Evolutionary conservation across 2,888 invertebrate species (phyloP), one percentile per base, ranked within the genome.

Genomic region (Coelinius sp.): DNA sequence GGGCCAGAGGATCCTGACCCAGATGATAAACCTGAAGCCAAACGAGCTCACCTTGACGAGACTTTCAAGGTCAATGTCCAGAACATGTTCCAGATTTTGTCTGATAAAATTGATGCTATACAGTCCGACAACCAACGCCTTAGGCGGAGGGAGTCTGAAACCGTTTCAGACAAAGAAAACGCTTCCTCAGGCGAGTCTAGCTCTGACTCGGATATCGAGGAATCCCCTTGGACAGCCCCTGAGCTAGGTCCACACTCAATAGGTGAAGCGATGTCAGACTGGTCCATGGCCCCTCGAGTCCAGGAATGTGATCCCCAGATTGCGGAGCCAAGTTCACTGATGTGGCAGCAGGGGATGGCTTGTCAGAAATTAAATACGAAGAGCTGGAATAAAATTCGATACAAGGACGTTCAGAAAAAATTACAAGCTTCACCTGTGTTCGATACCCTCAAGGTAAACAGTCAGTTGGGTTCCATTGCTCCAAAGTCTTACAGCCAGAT

Each of bases 371-470:
- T 53, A n/a, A 24, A 24, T 3, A 14, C n/a, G 3, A 4, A 22
- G 12, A 8, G 5, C 10, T 53, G 53, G 53, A 53, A 53, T 25
- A 25, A 53, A n/a, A 53, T 53, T 1, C 22, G 25, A 25, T 53
- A 25, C 7, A 53, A 53, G 7, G 53, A 53, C 12, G 53, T 53
- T n/a, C 53, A 53, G 53, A 53, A 53, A n/a, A 53, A 53, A n/a
- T 14, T 53, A 53, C 53, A 53, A 2, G 25, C 53, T 12, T 25
- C 53, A 53, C 53, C 25, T 8, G 25, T 53, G 4, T 53, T 53
- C 14, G 53, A 53, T 14, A 14, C 10, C 0, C 25, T 53, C n/a
- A 53, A 53, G 25, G n/a, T 53, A 25, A 53, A 53, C 25, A n/a
- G 25, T n/a, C 53, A 53, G 25, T 20, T 53, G 25, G 25, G n/a